phyloP scores from a whole-genome alignment of 2,888 invertebrate genomes.

The Cheilosia grossa region DNA sequence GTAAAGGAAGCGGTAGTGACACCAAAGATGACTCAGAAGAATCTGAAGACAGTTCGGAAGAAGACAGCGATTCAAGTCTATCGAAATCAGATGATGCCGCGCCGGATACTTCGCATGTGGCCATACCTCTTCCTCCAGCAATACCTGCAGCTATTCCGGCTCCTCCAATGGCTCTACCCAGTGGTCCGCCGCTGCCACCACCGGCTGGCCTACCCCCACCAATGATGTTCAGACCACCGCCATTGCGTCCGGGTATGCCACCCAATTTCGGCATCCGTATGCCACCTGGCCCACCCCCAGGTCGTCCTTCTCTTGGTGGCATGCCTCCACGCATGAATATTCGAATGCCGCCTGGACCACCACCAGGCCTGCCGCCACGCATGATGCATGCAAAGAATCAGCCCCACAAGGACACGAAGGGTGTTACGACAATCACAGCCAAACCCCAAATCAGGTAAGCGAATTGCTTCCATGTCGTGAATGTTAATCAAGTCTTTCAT shows the following conservation, averaged over 20 bases:
- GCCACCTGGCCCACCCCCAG: conserved; percentile 84
- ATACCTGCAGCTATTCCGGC: conserved; percentile 72
- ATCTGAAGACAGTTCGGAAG: conserved; percentile 74
- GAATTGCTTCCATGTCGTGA: background rate
- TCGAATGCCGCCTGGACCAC: conserved; percentile 87
- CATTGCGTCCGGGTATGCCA: conserved; percentile 84
- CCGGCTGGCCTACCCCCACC: conserved; percentile 84
- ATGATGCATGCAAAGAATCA: conserved; percentile 90
- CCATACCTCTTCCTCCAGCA: conserved; percentile 79
- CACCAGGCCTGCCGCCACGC: conserved; percentile 85
- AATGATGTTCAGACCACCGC: conserved; percentile 86
- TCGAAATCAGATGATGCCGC: conserved; percentile 66
- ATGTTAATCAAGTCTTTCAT: background rate
- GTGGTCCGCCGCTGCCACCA: conserved; percentile 84
- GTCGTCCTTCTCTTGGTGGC: conserved; percentile 86
- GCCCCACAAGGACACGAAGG: conserved; percentile 86
- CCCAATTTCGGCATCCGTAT: conserved; percentile 81
- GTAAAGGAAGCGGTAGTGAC: conserved; percentile 78
- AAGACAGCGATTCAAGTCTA: conserved; percentile 64
- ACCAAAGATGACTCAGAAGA: conserved; percentile 71
- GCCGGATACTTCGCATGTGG: conserved; percentile 51
- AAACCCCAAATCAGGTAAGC: conserved; percentile 94
- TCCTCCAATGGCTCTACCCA: conserved; percentile 80
- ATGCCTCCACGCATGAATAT: conserved; percentile 85
- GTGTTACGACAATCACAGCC: conserved; percentile 94